Conservation (phyloP, 2,888 invertebrate species). For the Apoderus coryli region DNA sequence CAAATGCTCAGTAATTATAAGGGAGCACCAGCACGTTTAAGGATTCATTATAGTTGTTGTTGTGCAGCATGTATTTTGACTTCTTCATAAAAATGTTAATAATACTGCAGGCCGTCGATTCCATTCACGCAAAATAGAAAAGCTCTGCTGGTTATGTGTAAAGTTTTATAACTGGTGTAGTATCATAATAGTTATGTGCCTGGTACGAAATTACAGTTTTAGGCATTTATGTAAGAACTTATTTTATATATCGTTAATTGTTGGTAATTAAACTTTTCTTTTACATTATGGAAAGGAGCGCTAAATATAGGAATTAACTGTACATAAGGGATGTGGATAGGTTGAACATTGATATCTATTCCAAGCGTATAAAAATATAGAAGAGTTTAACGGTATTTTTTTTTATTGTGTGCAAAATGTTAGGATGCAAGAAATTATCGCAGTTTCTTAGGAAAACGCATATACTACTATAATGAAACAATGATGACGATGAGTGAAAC, state of each 20-base stretch:
- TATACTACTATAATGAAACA: too few species aligned
- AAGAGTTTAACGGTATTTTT: too few species aligned
- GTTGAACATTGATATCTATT: too few species aligned
- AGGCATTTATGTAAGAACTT: not conserved
- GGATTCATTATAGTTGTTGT: constrained; percentile 11
- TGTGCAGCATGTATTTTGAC: constrained; percentile 14
- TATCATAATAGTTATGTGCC: constrained; percentile 1
- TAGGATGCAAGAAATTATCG: too few species aligned
- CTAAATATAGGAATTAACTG: too few species aligned
- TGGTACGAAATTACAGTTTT: constrained; percentile 1
- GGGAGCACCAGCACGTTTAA: constrained; percentile 9
- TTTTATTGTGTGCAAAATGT: too few species aligned
- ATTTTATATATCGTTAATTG: constrained; percentile 8
- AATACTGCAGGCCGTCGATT: constrained; percentile 17
- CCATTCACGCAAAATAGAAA: constrained; percentile 20
- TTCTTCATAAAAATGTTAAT: constrained; percentile 21
- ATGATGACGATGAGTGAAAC: too few species aligned
- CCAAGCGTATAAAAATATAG: too few species aligned
- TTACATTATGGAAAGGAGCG: too few species aligned
- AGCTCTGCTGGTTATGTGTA: constrained; percentile 14
- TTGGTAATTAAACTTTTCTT: constrained; percentile 7
- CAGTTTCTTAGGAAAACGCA: too few species aligned
- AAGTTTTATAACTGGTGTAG: constrained; percentile 13
- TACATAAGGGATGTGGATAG: too few species aligned
- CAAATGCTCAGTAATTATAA: constrained; percentile 11